Base-by-base conservation (phyloP, 1,140 invertebrate species). In the Goniozus legneri region DNA sequence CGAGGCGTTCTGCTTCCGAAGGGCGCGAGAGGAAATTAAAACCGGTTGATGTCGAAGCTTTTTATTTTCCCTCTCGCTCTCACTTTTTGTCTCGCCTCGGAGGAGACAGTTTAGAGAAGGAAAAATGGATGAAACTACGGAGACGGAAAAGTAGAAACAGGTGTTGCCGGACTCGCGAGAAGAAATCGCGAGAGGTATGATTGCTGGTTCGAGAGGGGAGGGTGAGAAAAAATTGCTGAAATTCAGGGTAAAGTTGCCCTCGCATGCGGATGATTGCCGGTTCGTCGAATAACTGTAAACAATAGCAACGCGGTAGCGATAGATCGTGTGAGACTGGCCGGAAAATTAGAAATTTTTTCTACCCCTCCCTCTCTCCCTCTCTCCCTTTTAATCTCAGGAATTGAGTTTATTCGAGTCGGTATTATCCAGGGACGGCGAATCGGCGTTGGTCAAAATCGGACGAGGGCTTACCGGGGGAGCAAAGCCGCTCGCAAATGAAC, bases 1-100 rank as follows among this genome's bases (percentile, higher is more conserved):
- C 18, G 22, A 22, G 21, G 22, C 12, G 22, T 8, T 27, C 18
- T 15, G 44, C 42, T 36, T 34, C 31, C 38, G 22, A 40, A 47
- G 31, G 31, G 40, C 16, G n/a, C n/a, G n/a, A 41, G 54, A 39
- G 51, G 40, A 54, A 58, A 57, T 50, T 58, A 58, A 58, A 54
- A 54, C 47, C 51, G 46, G 52, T 58, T 44, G 40, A 47, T 48
- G 49, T 54, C 47, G 16, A n/a, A 21, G 30, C 8, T 35, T 44
- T 44, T 21, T 18, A n/a, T 1, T 8, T 24, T 16, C 8, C 14
- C 13, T 16, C 32, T 18, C 14, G n/a, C 34, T 36, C 10, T 6
- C 12, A 18, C 12, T 36, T 14, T 16, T 18, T 36, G 19, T 15
- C 15, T 8, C 30, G n/a, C n/a, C 7, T 16, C 31, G 12, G 10